phyloP scores from a whole-genome alignment of 2,888 invertebrate species.

The Uloborus plumipes region DNA sequence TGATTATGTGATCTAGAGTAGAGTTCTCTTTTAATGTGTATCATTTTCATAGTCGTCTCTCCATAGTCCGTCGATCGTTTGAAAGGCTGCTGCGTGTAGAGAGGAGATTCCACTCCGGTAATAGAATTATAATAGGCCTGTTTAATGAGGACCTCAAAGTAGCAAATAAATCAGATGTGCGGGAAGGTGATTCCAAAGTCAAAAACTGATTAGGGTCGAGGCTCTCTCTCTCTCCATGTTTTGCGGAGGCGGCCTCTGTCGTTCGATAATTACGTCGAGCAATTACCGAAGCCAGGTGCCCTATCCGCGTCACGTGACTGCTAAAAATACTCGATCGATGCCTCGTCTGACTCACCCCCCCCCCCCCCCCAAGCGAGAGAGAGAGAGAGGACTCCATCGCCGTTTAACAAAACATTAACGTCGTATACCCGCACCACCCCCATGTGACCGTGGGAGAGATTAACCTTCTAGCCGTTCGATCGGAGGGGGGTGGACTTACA shows the following conservation, averaged over 20 bases:
- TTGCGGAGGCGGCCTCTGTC: conserved; percentile 11
- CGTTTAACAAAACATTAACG: too few relatives aligned
- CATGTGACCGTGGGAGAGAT: too few relatives aligned
- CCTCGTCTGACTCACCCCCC: neutral
- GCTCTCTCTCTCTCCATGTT: neutral
- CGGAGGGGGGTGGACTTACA: too few relatives aligned
- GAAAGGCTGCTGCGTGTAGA: neutral
- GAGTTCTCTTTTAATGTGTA: neutral
- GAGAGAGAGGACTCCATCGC: too few relatives aligned
- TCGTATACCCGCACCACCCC: too few relatives aligned
- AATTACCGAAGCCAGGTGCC: conserved; percentile 36
- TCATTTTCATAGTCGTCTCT: neutral
- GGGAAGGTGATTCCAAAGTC: too few relatives aligned
- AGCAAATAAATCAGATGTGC: too few relatives aligned
- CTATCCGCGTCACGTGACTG: conserved; percentile 44
- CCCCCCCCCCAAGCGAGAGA: neutral
- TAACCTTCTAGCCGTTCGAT: too few relatives aligned
- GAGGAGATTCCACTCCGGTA: too few relatives aligned
- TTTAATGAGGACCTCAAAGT: too few relatives aligned
- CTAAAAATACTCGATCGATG: conserved; percentile 59
- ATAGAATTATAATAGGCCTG: too few relatives aligned
- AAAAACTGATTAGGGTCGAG: too few relatives aligned
- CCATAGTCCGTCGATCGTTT: neutral
- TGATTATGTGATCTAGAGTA: neutral
- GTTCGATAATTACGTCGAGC: conserved; percentile 62